Evolutionary conservation across 2,113 vertebrate genomes (phyloP).

Genomic region (Actenoides hombroni): DNA sequence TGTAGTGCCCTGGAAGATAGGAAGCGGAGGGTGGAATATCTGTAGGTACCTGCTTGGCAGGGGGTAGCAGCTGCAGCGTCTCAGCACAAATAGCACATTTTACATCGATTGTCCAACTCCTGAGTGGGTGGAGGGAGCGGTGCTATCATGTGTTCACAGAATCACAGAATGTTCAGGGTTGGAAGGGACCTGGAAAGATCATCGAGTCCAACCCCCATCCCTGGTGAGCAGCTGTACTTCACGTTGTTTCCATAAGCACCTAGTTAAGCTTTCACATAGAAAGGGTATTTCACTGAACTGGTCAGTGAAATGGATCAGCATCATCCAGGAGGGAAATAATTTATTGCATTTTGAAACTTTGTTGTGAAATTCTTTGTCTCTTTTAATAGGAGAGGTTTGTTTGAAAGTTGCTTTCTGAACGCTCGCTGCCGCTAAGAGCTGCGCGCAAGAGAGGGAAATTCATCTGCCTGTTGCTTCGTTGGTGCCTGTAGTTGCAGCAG

Average conservation of each 20-base stretch:
- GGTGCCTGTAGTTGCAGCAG: neutral
- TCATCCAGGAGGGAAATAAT: neutral
- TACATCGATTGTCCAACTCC: neutral
- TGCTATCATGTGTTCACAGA: neutral
- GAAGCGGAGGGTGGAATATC: neutral
- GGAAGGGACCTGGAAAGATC: no score
- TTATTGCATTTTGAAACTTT: constrained; percentile 24
- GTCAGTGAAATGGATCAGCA: neutral
- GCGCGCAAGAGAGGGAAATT: neutral
- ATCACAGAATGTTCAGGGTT: no score
- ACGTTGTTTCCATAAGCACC: neutral
- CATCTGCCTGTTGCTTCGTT: neutral
- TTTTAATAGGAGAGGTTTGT: neutral
- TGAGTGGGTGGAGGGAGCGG: neutral
- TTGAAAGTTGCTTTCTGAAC: neutral
- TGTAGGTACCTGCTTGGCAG: neutral
- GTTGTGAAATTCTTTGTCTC: neutral
- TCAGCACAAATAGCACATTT: neutral
- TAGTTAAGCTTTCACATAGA: neutral
- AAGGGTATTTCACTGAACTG: neutral
- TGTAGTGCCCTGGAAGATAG: neutral
- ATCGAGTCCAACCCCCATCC: neutral
- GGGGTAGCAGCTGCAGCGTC: neutral
- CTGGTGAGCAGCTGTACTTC: neutral
- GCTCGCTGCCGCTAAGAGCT: neutral